Base-by-base conservation (phyloP, 2,888 invertebrate genomes). In the Chorisops tibialis region DNA sequence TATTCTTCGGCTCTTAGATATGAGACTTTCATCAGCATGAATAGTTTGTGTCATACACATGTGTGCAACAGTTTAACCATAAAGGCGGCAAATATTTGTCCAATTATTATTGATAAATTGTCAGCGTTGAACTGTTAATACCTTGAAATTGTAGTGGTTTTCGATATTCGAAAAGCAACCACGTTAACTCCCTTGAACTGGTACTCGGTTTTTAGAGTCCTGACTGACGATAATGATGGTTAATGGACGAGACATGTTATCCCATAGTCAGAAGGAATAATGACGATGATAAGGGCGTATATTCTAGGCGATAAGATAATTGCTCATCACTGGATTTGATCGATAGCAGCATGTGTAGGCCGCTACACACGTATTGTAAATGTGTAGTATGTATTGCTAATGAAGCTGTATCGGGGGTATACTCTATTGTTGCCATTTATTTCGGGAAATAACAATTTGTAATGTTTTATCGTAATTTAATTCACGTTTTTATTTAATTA, bases 31-130 rank as follows among this genome's bases (percentile, higher is more conserved):
- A n/a, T n/a, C 30, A 30, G 30, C 30, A 30, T 30, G 5, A 30
- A 30, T 30, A 30, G 9, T 30, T n/a, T n/a, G n/a, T 30, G 30
- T 5, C 30, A 7, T 41, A 43, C 38, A 43, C 60, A 60, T 49
- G 38, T 60, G 60, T 43, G 50, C 49, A 60, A 60, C 60, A 30
- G 30, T 49, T 30, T 50, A 60, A 39, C 50, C n/a, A 30, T 41
- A 41, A 7, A 9, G 7, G 19, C 16, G 30, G 35, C 51, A 60
- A 60, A 60, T 60, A 50, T 60, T 60, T 41, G 24, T 24, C 51
- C 50, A 24, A 22, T 50, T 41, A n/a, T n/a, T n/a, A 37, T 37
- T 60, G 59, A 48, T 50, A 35, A 59, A 48, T 38, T 37, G 11
- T 18, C 48, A 16, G 49, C 16, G 14, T 18, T n/a, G 41, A 16